Evolutionary conservation across 92 coral and sea anemone species (phyloP), one percentile per base, ranked within the genome.

Genomic region (Siderastrea siderea): DNA sequence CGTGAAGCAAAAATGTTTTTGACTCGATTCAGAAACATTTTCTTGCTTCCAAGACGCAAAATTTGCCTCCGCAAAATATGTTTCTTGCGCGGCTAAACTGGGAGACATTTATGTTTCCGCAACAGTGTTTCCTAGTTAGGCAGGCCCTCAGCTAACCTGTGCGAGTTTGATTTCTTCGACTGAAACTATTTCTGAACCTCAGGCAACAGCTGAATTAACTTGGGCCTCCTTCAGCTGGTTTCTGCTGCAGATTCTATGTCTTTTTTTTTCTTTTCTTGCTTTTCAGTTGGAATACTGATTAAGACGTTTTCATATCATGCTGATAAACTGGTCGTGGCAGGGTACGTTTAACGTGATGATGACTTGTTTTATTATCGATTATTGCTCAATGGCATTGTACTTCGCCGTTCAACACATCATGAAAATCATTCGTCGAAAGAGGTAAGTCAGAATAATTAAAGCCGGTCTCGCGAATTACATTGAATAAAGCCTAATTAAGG

Each of bases 301-400:
- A 6, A 67, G 43, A 67, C 3, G 19, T 10, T 48, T 38, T 16
- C 63, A 3, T 3, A 3, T 26, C 7, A 8, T 26, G 47, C n/a
- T 74, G 62, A 48, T 53, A 19, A 54, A 52, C 62, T 26, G 47
- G 61, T 74, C 78, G 4, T 74, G 64, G 78, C 63, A 74, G 78
- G 19, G 54, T 6, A 52, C 63, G n/a, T 74, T 74, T 74, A 16
- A 74, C 47, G 47, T 74, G 62, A 6, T 74, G 44, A 67, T 81
- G 74, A 52, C 58, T 49, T 8, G 16, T 7, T 68, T 70, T 44
- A 51, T 68, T 78, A 26, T 81, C 15, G 74, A 81, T 49, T 81
- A 44, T 69, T 81, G 69, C 55, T 47, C 48, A 1, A 61, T 50
- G 46, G 38, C 52, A 15, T 1, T 74, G 6, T 74, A 48, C 62